Percentiles rank a stretch among this genome's conserved stretches.
These are phyloP conservation scores for Phengaris alcon DNA, from an alignment of 2,888 invertebrate species.

Conservation along the genomic window DNA sequence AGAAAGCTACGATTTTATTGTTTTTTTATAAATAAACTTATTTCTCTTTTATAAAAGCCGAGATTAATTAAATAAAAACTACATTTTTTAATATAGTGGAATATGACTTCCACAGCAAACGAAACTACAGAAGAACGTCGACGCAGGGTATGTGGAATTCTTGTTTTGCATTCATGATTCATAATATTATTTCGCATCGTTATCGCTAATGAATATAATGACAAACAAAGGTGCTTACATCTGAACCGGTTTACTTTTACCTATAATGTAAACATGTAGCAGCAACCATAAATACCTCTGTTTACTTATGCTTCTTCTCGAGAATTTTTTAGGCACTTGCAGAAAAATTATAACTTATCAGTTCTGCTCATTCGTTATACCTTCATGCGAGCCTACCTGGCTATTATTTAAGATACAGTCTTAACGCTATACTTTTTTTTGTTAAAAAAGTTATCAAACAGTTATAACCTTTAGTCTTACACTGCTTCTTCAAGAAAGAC, in stretches of 20 bases:
- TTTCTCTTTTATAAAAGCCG: not conserved
- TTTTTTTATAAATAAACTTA: not conserved
- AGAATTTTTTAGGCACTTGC: not conserved
- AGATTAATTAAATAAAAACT: not conserved
- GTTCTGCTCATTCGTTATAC: not conserved
- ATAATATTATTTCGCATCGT: constrained; percentile 45
- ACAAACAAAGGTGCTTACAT: constrained; percentile 13
- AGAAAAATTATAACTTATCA: not conserved
- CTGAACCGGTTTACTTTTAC: not conserved
- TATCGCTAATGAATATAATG: constrained; percentile 30
- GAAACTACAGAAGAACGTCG: constrained; percentile 73
- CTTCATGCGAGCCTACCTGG: not conserved
- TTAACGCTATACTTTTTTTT: too few relatives aligned
- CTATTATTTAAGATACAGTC: too few relatives aligned
- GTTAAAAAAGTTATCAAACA: too few relatives aligned
- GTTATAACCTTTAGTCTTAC: too few relatives aligned
- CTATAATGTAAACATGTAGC: not conserved
- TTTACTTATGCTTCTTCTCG: not conserved
- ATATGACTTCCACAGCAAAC: constrained; percentile 62
- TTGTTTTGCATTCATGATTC: constrained; percentile 43
- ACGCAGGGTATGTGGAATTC: constrained; percentile 61
- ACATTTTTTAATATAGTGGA: constrained; percentile 2
- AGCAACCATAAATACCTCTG: not conserved
- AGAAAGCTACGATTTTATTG: not conserved
- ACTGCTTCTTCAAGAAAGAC: too few relatives aligned